Percentiles rank a stretch among this genome's conserved stretches.
Evolutionary conservation across 2,888 invertebrate species (phyloP).

Genomic region (Gonocerus acuteangulatus): DNA sequence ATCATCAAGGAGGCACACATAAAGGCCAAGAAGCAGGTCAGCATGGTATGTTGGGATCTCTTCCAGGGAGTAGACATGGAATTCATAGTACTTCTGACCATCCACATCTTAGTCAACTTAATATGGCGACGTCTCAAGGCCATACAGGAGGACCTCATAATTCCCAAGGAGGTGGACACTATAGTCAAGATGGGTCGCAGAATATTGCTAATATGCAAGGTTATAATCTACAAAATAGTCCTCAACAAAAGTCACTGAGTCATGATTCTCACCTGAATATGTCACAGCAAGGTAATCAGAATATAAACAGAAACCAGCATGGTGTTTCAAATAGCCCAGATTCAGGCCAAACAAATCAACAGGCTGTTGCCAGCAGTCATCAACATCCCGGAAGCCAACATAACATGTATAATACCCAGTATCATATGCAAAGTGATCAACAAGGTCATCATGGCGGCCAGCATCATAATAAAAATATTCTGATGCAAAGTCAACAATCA

Average conservation of each 20-base stretch:
- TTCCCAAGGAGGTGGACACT: background rate
- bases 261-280: background rate
- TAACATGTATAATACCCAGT: constrained; percentile 8
- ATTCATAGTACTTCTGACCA: background rate
- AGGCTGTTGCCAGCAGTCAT: background rate
- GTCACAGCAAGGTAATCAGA: constrained; percentile 1
- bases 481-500: background rate
- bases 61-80: background rate
- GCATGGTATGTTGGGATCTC: background rate
- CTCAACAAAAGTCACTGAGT: background rate
- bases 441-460: background rate
- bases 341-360: background rate
- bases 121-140: background rate
- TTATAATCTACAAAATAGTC: constrained; percentile 11
- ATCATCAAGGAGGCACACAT: background rate
- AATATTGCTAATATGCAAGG: background rate
- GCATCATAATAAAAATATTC: background rate
- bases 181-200: background rate
- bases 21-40: background rate
- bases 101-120: constrained; percentile 3
- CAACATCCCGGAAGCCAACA: background rate
- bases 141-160: background rate
- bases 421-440: background rate
- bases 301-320: background rate
- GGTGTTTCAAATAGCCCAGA: background rate